These are phyloP conservation scores for Oreochromis mossambicus DNA, from an alignment of 2,797 vertebrate species.

Conservation along the genomic window DNA sequence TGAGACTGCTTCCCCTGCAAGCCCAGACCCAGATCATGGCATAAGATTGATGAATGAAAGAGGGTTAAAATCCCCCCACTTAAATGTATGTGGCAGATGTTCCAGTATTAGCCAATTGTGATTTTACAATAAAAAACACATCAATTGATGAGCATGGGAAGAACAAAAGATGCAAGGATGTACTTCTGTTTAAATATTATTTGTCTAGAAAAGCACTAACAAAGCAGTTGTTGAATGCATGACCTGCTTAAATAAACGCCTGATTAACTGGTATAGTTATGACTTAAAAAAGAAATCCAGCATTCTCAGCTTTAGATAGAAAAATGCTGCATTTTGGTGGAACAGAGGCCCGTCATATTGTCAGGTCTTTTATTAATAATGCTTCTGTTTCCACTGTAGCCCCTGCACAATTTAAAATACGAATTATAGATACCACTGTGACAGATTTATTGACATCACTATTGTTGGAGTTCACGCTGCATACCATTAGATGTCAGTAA, in stretches of 20 bases:
- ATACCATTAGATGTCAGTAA: slow-evolving; percentile 32
- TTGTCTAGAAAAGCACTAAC: accelerated
- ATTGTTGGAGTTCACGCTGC: neutral
- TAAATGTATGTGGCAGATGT: neutral
- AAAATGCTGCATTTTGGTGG: neutral
- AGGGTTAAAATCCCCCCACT: neutral
- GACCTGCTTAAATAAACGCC: neutral
- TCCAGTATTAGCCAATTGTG: neutral
- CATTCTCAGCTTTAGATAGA: neutral
- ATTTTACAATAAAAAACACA: neutral
- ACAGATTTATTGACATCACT: neutral
- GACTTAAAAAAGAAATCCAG: neutral
- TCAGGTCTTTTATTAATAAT: neutral
- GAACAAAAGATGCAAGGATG: neutral
- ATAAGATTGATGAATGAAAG: neutral
- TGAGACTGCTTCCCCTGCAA: neutral
- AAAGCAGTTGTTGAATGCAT: neutral
- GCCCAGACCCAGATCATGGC: neutral
- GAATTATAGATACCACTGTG: accelerated
- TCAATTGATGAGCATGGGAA: neutral
- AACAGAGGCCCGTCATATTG: neutral
- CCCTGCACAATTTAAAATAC: neutral
- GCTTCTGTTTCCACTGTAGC: neutral
- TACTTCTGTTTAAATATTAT: neutral
- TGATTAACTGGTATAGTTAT: neutral